Evolutionary conservation across 2,113 vertebrate species (phyloP), one percentile per base, ranked within the genome.

Genomic region (Oreotragus oreotragus): DNA sequence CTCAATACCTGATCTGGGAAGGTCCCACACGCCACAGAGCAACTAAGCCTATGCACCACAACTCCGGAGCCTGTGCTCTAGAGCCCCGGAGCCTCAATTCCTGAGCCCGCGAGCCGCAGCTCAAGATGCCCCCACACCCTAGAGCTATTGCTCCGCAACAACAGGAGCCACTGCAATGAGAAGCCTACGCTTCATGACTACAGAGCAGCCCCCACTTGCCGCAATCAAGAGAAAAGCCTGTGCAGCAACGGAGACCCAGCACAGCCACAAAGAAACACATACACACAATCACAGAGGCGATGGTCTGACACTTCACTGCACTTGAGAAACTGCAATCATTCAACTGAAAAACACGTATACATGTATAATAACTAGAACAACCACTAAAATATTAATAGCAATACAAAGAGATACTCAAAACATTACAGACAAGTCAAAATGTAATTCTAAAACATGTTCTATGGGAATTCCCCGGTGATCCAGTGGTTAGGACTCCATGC

Each of bases 351-450:
- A 76, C 47, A 76, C 7, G 16, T 49, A 47, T 36, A 36, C 23
- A 49, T 30, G 33, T 23, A 49, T 47, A 85, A 45, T 47, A 85
- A 85, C 15, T 58, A 86, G 25, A 76, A 36, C 13, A 45, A 84
- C 19, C 28, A 49, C 66, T 85, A 93, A 36, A 84, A 85, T 43
- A 76, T 76, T 43, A 76, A 43, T 47, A n/a, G 88, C n/a, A 83
- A 39, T 25, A 81, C 16, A 53, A 64, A 83, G n/a, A 91, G 58
- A 85, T 14, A 84, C 43, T 93, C 62, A 85, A 28, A 86, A 60
- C 53, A 39, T 60, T 51, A 77, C 16, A 92, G 64, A 58, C 23
- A 93, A 84, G 73, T 84, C 21, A 57, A 84, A 92, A 85, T 30
- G 30, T 25, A 64, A n/a, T 49, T 47, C 84, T 86, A 49, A 64